Percentiles rank a stretch among this genome's conserved stretches.
Evolutionary conservation across 2,888 invertebrate species (phyloP).

Genomic region (Sepiola atlantica): DNA sequence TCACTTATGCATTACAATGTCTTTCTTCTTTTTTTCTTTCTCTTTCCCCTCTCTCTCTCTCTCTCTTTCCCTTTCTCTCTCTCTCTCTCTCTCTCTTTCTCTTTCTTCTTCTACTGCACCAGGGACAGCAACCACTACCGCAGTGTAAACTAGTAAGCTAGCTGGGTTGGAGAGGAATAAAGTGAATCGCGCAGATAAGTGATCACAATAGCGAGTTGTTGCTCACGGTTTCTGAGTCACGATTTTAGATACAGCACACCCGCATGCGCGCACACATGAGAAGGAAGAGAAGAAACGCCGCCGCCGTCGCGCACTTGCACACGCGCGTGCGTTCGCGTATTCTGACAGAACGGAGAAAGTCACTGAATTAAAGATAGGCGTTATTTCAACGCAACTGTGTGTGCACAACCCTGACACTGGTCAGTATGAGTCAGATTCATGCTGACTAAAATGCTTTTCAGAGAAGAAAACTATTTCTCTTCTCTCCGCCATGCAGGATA

Average conservation of each 20-base stretch:
- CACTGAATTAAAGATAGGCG: background rate
- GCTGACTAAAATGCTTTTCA: background rate
- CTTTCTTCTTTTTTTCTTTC: no score
- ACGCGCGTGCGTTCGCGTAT: background rate
- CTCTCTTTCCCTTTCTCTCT: background rate
- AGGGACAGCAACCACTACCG: conserved; percentile 32
- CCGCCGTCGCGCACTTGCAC: background rate
- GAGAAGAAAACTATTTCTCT: background rate
- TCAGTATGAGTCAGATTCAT: background rate
- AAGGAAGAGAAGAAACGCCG: background rate
- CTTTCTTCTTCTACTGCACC: background rate
- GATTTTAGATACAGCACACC: background rate
- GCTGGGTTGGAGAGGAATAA: background rate
- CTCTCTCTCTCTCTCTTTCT: background rate
- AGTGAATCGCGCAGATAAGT: background rate
- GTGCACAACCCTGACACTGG: background rate
- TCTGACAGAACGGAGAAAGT: background rate
- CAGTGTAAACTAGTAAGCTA: conserved; percentile 32
- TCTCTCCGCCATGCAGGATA: background rate
- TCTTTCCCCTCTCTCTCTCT: background rate
- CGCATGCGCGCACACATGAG: background rate
- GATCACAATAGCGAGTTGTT: conserved; percentile 16
- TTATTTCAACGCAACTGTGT: background rate
- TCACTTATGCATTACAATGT: no score
- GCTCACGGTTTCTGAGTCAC: conserved; percentile 32